Evolutionary conservation across 2,797 vertebrate genomes (phyloP).

Genomic region (Sorex maritimensis): DNA sequence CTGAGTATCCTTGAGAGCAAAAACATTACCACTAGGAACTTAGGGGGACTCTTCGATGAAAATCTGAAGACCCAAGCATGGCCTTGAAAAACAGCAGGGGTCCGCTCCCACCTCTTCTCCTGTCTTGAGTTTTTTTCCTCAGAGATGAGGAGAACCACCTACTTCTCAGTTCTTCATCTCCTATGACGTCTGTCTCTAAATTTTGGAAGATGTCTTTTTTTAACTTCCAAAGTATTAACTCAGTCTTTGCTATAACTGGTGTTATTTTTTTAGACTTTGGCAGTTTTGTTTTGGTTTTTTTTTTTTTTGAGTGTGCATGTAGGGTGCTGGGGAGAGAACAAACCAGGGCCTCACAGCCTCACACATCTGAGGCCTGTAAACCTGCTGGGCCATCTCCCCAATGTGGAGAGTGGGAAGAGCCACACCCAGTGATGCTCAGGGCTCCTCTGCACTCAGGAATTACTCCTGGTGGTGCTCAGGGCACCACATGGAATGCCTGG

Average conservation of each 20-base stretch:
- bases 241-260: background rate
- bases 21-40: background rate
- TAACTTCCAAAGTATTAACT: background rate
- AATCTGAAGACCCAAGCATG: conserved; percentile 7
- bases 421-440: too few species aligned
- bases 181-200: background rate
- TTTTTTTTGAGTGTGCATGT: background rate
- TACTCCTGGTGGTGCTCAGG: too few species aligned
- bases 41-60: background rate
- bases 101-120: background rate
- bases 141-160: background rate
- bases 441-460: too few species aligned
- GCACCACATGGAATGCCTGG: too few species aligned
- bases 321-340: too few species aligned
- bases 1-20: background rate
- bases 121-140: background rate
- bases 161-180: background rate
- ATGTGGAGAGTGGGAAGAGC: background rate
- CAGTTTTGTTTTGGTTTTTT: background rate
- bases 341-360: too few species aligned
- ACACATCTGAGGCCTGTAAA: too few species aligned
- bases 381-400: background rate
- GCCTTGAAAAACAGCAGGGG: background rate
- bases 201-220: background rate
- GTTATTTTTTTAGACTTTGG: background rate